Percentiles rank a stretch among this genome's conserved stretches.
Conservation (phyloP, 2,113 vertebrate genomes). For the Notechis scutatus region DNA sequence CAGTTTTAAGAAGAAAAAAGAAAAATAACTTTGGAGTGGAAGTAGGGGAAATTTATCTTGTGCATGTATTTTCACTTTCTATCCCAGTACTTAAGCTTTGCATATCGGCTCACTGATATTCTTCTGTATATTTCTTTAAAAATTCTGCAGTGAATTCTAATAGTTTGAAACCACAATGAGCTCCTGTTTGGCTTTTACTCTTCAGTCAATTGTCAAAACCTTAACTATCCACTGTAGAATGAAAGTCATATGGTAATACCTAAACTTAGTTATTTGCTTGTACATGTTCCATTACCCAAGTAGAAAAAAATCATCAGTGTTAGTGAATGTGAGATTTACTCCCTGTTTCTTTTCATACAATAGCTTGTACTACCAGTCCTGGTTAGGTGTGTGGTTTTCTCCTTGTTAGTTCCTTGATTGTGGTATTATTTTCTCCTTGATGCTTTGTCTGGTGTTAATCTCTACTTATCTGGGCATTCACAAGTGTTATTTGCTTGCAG, state of each 20-base stretch:
- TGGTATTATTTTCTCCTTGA: not conserved
- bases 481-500: too few relatives aligned
- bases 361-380: not conserved
- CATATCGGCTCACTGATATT: conserved; percentile 7
- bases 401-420: not conserved
- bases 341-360: not conserved
- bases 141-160: not conserved
- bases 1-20: conserved; percentile 39
- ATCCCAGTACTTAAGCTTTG: conserved; percentile 34
- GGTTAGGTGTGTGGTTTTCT: not conserved
- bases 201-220: conserved; percentile 44
- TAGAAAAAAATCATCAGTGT: not conserved
- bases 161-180: not conserved
- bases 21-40: not conserved
- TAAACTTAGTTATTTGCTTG: not conserved
- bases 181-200: conserved; percentile 4
- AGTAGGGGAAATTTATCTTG: not conserved
- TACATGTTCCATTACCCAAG: not conserved
- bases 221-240: conserved; percentile 25
- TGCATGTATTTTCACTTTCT: conserved; percentile 23
- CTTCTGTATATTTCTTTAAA: not conserved
- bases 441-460: not conserved
- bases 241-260: not conserved
- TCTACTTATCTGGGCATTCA: not conserved
- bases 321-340: not conserved